Conservation (phyloP, 2,797 vertebrate species). For the Cichlasoma orientale region DNA sequence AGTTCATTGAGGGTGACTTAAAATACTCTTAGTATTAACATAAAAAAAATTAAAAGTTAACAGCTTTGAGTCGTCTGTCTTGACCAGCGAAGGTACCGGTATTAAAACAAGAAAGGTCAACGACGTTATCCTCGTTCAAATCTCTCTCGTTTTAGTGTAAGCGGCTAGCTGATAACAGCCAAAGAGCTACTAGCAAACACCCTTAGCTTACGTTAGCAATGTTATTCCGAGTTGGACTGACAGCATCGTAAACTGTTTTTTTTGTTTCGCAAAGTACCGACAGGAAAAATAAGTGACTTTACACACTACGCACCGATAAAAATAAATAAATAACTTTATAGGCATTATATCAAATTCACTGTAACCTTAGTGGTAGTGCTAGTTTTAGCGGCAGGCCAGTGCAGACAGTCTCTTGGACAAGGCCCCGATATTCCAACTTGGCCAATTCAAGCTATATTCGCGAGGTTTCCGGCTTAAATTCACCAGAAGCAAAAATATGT, state of each 20-base stretch:
- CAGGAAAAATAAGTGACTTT: not conserved
- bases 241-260: not conserved
- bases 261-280: not conserved
- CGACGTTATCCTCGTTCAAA: slow-evolving; percentile 12
- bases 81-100: not conserved
- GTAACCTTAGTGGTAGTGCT: not conserved
- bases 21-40: not conserved
- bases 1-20: slow-evolving; percentile 38
- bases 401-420: slow-evolving; percentile 22
- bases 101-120: not conserved
- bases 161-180: slow-evolving; percentile 32
- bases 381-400: slow-evolving; percentile 41
- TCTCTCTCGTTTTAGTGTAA: slow-evolving; percentile 22
- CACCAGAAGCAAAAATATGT: not conserved
- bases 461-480: slow-evolving; percentile 47
- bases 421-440: slow-evolving; percentile 64
- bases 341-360: not conserved
- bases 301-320: not conserved
- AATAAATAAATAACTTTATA: accelerated
- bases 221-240: slow-evolving; percentile 27
- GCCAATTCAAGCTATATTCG: slow-evolving; percentile 23
- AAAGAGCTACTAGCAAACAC: slow-evolving; percentile 14
- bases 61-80: not conserved
- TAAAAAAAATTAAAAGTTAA: not conserved
- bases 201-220: slow-evolving; percentile 39